Evolutionary conservation across 2,113 vertebrate species (phyloP).

Genomic region (Nycticryphes semicollaris): DNA sequence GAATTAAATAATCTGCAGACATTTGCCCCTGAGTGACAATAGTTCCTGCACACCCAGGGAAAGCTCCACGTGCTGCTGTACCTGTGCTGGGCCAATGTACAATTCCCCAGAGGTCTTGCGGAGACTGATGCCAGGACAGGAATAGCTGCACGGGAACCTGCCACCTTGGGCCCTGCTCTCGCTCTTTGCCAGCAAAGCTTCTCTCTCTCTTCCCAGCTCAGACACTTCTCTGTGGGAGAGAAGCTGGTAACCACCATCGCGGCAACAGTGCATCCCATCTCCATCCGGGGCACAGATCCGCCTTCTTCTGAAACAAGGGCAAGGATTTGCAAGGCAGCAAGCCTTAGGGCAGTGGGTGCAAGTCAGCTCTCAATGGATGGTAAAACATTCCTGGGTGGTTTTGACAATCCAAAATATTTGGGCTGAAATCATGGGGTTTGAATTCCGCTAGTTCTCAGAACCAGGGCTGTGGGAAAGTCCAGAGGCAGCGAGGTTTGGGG

Average conservation of each 20-base stretch:
- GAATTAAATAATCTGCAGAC: neutral
- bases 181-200: neutral
- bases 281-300: neutral
- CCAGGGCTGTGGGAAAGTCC: neutral
- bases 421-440: neutral
- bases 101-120: neutral
- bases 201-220: neutral
- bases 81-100: neutral
- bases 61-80: neutral
- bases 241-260: neutral
- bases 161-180: neutral
- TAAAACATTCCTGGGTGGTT: neutral
- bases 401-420: neutral
- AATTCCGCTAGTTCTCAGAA: neutral
- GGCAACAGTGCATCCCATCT: neutral
- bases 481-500: neutral
- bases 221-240: fast-evolving
- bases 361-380: neutral
- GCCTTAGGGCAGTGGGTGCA: neutral
- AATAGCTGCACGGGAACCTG: neutral
- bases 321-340: neutral
- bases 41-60: neutral
- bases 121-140: neutral
- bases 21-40: neutral
- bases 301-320: neutral